A percentile compares a stretch with the other conserved stretches of the same genome.
phyloP scores from a whole-genome alignment of 2,797 vertebrate species.

The Parauchenoglanis punctatus region DNA sequence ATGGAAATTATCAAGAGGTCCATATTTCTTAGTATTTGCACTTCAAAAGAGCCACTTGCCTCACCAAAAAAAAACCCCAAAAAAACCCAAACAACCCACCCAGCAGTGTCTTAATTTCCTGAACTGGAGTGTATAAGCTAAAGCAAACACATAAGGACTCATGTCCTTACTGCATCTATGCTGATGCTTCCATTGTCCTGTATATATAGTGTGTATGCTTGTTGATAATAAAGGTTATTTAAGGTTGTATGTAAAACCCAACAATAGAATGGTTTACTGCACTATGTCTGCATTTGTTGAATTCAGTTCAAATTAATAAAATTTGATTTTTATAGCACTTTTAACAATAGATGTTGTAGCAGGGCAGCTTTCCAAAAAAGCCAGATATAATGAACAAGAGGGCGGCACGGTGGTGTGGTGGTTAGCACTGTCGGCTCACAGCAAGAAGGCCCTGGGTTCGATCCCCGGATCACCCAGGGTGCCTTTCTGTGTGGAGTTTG shows the following conservation, averaged over 20 bases:
- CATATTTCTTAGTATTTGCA: too few relatives aligned
- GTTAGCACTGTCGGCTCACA: too few relatives aligned
- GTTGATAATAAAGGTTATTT: background rate
- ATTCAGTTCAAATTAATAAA: background rate
- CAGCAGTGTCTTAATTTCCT: background rate
- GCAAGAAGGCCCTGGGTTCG: too few relatives aligned
- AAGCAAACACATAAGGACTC: background rate
- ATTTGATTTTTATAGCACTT: background rate
- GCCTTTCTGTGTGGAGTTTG: too few relatives aligned
- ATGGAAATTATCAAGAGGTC: background rate
- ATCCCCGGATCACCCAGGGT: too few relatives aligned
- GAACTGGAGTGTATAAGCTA: background rate
- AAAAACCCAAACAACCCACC: too few relatives aligned
- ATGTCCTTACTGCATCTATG: background rate
- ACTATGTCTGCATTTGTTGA: background rate
- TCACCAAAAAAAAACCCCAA: background rate
- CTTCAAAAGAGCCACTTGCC: background rate
- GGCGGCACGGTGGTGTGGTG: too few relatives aligned
- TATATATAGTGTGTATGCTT: background rate
- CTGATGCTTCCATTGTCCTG: background rate
- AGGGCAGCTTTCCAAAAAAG: background rate
- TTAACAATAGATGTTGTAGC: background rate
- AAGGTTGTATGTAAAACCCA: background rate
- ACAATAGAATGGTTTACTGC: background rate
- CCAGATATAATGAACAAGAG: background rate